These are phyloP conservation scores for Ditylenchus weischeri DNA, from an alignment of 2,888 invertebrate species.

Conservation along the genomic window DNA sequence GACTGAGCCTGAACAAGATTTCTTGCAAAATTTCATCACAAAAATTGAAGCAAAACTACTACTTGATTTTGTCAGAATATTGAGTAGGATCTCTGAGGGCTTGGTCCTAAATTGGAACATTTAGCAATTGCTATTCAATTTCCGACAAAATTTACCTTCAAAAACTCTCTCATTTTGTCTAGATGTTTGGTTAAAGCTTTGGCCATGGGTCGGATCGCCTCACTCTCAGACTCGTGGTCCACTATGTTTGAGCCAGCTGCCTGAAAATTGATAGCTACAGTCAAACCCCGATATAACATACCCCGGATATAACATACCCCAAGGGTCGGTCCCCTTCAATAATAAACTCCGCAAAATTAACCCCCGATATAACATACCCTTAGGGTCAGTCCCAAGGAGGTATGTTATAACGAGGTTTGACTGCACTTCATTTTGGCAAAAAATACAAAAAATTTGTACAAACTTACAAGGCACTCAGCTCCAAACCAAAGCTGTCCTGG, in stretches of 20 bases:
- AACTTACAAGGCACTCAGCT: constrained; percentile 85
- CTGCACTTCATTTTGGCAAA: constrained; percentile 66
- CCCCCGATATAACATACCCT: too few species aligned
- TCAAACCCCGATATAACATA: too few species aligned
- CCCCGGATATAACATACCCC: too few species aligned
- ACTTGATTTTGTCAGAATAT: constrained; percentile 62
- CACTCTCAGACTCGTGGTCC: constrained; percentile 91
- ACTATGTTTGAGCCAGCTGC: constrained; percentile 97
- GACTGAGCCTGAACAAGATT: constrained; percentile 31
- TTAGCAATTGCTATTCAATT: too few species aligned
- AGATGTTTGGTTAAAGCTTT: constrained; percentile 92
- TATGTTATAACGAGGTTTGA: too few species aligned
- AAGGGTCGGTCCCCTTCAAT: too few species aligned
- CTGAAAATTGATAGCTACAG: constrained; percentile 94
- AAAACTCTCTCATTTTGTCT: constrained; percentile 82
- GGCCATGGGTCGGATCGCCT: constrained; percentile 90
- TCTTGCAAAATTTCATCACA: background rate
- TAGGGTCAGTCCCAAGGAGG: too few species aligned
- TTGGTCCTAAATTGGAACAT: constrained; percentile 67
- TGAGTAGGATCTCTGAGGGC: constrained; percentile 59
- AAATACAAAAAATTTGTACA: too few species aligned
- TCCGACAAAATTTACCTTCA: constrained; percentile 64
- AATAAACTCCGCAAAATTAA: too few species aligned
- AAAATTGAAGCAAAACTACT: background rate
- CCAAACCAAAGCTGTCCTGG: constrained; percentile 99